phyloP scores from a whole-genome alignment of 2,888 invertebrate genomes.

The Gasteruption jaculator region DNA sequence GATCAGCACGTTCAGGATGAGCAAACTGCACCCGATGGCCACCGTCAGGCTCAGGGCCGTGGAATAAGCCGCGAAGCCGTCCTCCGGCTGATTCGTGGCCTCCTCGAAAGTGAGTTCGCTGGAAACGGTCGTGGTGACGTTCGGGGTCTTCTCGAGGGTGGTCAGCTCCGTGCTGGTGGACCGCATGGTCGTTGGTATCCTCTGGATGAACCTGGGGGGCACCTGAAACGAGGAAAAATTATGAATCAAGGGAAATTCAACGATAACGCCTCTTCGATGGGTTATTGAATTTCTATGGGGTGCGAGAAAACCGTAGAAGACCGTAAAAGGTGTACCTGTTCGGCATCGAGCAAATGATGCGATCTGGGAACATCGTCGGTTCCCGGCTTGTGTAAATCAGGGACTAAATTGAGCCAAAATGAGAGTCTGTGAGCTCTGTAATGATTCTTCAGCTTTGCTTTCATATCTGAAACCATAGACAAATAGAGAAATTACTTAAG shows the following conservation, averaged over 20 bases:
- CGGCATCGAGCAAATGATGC: conserved; percentile 79
- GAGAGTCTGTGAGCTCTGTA: conserved; percentile 90
- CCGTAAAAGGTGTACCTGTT: conserved; percentile 47
- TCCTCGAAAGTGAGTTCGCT: conserved; percentile 45
- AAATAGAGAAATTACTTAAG: conserved; percentile 16
- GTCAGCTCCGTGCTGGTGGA: conserved; percentile 40
- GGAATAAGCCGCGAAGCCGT: conserved; percentile 85
- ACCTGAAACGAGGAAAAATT: conserved; percentile 29
- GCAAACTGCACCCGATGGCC: conserved; percentile 87
- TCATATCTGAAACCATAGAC: conserved; percentile 65
- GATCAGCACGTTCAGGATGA: conserved; percentile 88
- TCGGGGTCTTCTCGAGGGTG: conserved; percentile 34
- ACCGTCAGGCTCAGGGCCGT: conserved; percentile 90
- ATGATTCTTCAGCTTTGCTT: conserved; percentile 87
- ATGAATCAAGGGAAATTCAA: too few relatives aligned
- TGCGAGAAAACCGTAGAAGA: conserved; percentile 31
- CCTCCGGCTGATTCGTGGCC: conserved; percentile 59
- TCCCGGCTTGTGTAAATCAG: conserved; percentile 84
- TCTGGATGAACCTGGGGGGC: conserved; percentile 46
- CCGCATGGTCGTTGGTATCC: conserved; percentile 42
- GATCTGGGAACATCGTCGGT: conserved; percentile 80
- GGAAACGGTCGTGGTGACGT: conserved; percentile 35
- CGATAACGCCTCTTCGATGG: neutral
- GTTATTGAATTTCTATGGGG: conserved; percentile 38
- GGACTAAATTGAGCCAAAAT: conserved; percentile 92